Conservation (phyloP, 2,797 vertebrate species). For the Malurus leucopterus region DNA sequence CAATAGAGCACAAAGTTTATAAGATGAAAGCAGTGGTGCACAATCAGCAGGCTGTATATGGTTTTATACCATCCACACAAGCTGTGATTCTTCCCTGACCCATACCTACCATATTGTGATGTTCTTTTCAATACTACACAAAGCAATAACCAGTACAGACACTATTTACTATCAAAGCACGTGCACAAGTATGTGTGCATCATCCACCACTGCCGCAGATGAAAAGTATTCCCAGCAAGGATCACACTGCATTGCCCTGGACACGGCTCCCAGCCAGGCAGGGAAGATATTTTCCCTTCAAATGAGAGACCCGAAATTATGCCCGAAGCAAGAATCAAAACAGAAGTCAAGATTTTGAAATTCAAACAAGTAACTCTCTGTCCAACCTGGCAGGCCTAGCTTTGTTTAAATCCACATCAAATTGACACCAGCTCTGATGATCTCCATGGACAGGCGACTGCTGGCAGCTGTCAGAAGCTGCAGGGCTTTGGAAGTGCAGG, state of each 20-base stretch:
- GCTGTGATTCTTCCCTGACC: neutral
- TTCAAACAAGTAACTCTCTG: slow-evolving; percentile 10
- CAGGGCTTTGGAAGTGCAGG: neutral
- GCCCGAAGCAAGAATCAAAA: slow-evolving; percentile 22
- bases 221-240: neutral
- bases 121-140: neutral
- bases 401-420: neutral
- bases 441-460: fast-evolving
- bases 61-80: neutral
- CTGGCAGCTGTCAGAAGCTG: neutral
- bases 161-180: neutral
- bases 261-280: slow-evolving; percentile 7
- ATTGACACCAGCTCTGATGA: neutral
- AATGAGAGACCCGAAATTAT: neutral
- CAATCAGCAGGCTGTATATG: neutral
- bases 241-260: neutral
- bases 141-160: neutral
- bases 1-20: neutral
- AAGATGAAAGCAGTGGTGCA: neutral
- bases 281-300: neutral
- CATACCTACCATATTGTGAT: neutral
- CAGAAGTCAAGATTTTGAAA: slow-evolving; percentile 10
- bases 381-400: neutral
- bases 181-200: neutral
- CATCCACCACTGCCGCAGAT: neutral